These are phyloP conservation scores for Aphaenogaster rudis DNA, from an alignment of 1,140 invertebrate genomes.

Conservation along the genomic window DNA sequence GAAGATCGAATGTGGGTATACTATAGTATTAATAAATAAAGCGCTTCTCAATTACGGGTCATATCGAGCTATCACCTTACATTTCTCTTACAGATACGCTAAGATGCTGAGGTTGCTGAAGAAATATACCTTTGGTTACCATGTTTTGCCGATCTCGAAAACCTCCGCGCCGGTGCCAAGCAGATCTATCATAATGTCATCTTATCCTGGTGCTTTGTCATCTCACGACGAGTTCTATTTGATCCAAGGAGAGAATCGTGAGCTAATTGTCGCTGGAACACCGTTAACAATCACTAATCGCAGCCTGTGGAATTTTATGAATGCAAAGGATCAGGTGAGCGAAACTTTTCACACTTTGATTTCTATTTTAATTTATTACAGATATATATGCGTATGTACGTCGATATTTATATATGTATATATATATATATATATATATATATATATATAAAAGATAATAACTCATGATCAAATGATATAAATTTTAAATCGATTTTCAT, in stretches of 20 bases:
- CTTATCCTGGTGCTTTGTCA: slow-evolving; percentile 95
- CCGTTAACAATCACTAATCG: slow-evolving; percentile 82
- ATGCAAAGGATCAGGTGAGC: slow-evolving; percentile 74
- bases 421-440: neutral
- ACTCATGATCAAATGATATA: neutral
- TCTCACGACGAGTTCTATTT: slow-evolving; percentile 96
- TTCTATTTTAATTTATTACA: slow-evolving; percentile 2
- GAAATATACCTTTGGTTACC: slow-evolving; percentile 94
- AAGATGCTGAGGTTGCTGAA: slow-evolving; percentile 97
- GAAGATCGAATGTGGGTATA: slow-evolving; percentile 49
- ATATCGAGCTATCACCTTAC: neutral
- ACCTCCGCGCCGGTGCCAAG: slow-evolving; percentile 89
- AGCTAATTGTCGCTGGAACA: slow-evolving; percentile 88
- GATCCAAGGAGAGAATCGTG: slow-evolving; percentile 87
- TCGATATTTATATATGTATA: slow-evolving; percentile 8
- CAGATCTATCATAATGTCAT: slow-evolving; percentile 89
- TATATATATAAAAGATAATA: neutral
- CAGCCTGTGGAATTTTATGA: slow-evolving; percentile 74
- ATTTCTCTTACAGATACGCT: slow-evolving; percentile 88
- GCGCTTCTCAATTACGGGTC: neutral
- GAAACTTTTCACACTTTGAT: neutral
- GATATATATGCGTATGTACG: neutral
- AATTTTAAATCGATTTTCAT: neutral
- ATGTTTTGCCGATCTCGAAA: slow-evolving; percentile 85
- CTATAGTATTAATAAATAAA: neutral